phyloP scores from a whole-genome alignment of 1,140 invertebrate genomes.

The Leptonema lineaticorne region DNA sequence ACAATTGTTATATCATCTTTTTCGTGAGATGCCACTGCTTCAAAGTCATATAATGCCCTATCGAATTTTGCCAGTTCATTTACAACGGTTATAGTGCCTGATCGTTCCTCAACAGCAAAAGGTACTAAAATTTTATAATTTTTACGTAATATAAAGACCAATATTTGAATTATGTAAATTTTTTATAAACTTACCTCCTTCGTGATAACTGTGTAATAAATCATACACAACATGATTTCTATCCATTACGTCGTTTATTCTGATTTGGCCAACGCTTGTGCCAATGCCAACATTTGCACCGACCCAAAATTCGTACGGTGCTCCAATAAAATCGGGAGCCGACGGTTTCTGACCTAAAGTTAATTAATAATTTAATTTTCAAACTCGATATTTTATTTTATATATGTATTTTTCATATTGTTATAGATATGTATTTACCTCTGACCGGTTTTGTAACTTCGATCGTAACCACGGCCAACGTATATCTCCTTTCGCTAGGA shows the following conservation, averaged over 20 bases:
- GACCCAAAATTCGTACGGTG: slow-evolving; percentile 89
- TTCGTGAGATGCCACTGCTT: slow-evolving; percentile 70
- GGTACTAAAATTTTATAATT: too few relatives aligned
- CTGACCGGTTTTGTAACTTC: slow-evolving; percentile 62
- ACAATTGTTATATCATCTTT: slow-evolving; percentile 65
- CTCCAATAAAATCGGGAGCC: slow-evolving; percentile 79
- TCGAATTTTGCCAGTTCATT: slow-evolving; percentile 71
- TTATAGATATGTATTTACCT: slow-evolving; percentile 46
- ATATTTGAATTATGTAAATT: too few relatives aligned
- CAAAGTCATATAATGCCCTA: slow-evolving; percentile 72
- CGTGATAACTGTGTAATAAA: slow-evolving; percentile 75
- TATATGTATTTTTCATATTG: neutral
- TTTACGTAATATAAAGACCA: too few relatives aligned
- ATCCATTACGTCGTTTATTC: slow-evolving; percentile 69
- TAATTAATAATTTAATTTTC: slow-evolving; percentile 16
- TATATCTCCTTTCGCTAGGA: slow-evolving; percentile 76
- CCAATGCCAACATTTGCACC: slow-evolving; percentile 78
- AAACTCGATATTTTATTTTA: neutral
- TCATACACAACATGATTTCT: slow-evolving; percentile 71
- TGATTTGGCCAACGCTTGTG: slow-evolving; percentile 83
- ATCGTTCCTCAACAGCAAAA: slow-evolving; percentile 85
- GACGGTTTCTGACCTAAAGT: slow-evolving; percentile 53
- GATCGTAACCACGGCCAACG: slow-evolving; percentile 79
- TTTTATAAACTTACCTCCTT: slow-evolving; percentile 69
- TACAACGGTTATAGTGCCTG: slow-evolving; percentile 84